phyloP scores from a whole-genome alignment of 2,113 vertebrate species.

The Morone chrysops region DNA sequence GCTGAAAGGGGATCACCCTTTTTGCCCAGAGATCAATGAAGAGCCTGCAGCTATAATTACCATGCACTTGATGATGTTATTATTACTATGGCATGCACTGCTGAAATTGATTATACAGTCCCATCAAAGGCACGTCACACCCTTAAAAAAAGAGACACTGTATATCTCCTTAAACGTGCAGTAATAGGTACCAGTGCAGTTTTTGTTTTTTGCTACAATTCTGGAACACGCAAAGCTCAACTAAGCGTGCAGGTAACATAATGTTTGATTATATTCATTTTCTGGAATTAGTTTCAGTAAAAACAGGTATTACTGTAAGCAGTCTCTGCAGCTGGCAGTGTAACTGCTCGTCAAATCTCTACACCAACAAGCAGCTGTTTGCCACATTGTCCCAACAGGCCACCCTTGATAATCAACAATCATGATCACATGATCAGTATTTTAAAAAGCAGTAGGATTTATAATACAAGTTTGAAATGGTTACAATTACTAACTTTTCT shows the following conservation, averaged over 20 bases:
- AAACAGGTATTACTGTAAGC: slow-evolving; percentile 29
- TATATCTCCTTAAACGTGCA: background rate
- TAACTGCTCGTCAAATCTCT: slow-evolving; percentile 59
- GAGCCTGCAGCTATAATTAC: slow-evolving; percentile 82
- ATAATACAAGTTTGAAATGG: background rate
- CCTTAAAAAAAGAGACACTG: slow-evolving; percentile 11
- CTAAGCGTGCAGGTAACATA: slow-evolving; percentile 32
- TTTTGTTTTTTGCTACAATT: background rate
- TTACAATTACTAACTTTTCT: slow-evolving; percentile 19
- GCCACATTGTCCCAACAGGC: slow-evolving; percentile 48
- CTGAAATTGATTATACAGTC: slow-evolving; percentile 67
- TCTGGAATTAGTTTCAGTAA: slow-evolving; percentile 19
- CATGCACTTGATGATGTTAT: slow-evolving; percentile 81
- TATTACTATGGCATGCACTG: slow-evolving; percentile 75
- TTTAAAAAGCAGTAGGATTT: slow-evolving; percentile 36
- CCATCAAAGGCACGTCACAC: slow-evolving; percentile 58
- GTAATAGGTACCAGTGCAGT: background rate
- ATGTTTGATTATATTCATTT: slow-evolving; percentile 31
- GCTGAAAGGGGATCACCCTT: slow-evolving; percentile 78
- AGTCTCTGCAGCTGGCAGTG: slow-evolving; percentile 48
- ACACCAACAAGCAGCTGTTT: slow-evolving; percentile 59
- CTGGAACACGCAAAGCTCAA: slow-evolving; percentile 3
- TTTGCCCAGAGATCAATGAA: slow-evolving; percentile 81
- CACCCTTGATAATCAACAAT: slow-evolving; percentile 37
- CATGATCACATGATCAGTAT: slow-evolving; percentile 38